Base-by-base conservation (phyloP, 30 jellyfish, hydroid and myxozoan genomes). In the Hydractinia echinata region DNA sequence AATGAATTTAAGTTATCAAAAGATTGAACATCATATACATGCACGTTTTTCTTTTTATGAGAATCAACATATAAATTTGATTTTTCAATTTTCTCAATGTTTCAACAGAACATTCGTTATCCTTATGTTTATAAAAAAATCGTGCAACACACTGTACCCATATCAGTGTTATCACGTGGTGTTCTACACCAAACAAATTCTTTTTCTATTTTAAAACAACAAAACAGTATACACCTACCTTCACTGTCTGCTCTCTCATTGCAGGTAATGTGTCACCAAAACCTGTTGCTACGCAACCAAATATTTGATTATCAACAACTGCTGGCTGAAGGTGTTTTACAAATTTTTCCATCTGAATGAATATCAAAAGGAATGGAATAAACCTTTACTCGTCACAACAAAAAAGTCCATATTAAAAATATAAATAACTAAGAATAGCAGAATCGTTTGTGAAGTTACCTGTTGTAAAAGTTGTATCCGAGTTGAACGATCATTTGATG, bases 201-300 rank as follows among this genome's bases (percentile, higher is more conserved):
- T 30, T 30, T 30, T 30, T 30, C 44, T 30, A 30, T 30, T 30
- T 0, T 30, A 30, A 30, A 30, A 30, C 44, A 2, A 30, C 44
- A 30, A 30, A 30, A 30, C 44, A 30, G 44, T 30, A 30, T 30
- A 30, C 44, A 30, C 44, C 14, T 11, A 90, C 97, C 91, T 93
- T 93, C 51, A 93, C 96, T 0, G 99, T 93, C 76, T 93, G 96
- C 71, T 93, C 99, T 68, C 99, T 84, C 99, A 93, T 93, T 13
- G 96, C 99, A 10, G 99, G 99, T 80, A 93, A 56, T 15, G 99
- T 93, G 76, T 93, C 99, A 55, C 99, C 99, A 85, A 93, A 93
- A n/a, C 99, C 99, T 54, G 96, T 93, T 4, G 99, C 99, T 56
- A 93, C 95, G 77, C 94, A 87, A 39, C 96, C 94, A 70, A 93